A percentile compares a stretch with the other conserved stretches of the same genome.
phyloP scores from a whole-genome alignment of 2,888 invertebrate genomes.

The Polylopha cassiicola region DNA sequence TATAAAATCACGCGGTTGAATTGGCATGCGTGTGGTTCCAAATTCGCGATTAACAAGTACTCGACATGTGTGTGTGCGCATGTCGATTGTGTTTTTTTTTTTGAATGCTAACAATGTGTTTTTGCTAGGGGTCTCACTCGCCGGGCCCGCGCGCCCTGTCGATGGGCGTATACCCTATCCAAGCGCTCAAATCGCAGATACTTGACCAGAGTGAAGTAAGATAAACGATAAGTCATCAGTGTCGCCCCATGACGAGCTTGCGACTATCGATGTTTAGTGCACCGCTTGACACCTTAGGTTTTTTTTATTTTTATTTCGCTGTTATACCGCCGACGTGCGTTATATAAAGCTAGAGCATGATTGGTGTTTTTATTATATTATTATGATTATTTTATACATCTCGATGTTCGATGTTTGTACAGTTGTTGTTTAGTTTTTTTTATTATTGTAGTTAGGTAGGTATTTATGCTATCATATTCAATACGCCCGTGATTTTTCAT shows the following conservation, averaged over 20 bases:
- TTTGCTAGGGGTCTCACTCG: slow-evolving; percentile 90
- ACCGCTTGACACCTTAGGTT: slow-evolving; percentile 74
- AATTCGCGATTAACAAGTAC: slow-evolving; percentile 2
- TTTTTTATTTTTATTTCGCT: slow-evolving; percentile 30
- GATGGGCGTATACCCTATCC: slow-evolving; percentile 93
- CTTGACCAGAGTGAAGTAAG: slow-evolving; percentile 94
- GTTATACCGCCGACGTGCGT: slow-evolving; percentile 18
- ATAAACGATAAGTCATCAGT: slow-evolving; percentile 68
- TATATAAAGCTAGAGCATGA: slow-evolving; percentile 52
- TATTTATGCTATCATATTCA: too few species aligned
- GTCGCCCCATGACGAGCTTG: slow-evolving; percentile 66
- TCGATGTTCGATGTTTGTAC: slow-evolving; percentile 33
- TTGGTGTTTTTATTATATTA: slow-evolving; percentile 36
- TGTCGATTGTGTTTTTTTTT: slow-evolving; percentile 71
- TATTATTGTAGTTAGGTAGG: slow-evolving; percentile 32
- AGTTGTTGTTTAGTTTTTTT: slow-evolving; percentile 34
- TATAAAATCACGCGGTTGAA: slow-evolving; percentile 5
- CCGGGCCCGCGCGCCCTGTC: slow-evolving; percentile 93
- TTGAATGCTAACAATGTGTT: slow-evolving; percentile 80
- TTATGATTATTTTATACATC: slow-evolving; percentile 14
- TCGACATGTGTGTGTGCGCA: slow-evolving; percentile 55
- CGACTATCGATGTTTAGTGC: slow-evolving; percentile 75
- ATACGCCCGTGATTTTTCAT: too few species aligned
- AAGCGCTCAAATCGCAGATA: slow-evolving; percentile 91
- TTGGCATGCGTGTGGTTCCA: slow-evolving; percentile 53